Conservation (phyloP, 1,140 invertebrate species). For the Pseudomyrmex gracilis region DNA sequence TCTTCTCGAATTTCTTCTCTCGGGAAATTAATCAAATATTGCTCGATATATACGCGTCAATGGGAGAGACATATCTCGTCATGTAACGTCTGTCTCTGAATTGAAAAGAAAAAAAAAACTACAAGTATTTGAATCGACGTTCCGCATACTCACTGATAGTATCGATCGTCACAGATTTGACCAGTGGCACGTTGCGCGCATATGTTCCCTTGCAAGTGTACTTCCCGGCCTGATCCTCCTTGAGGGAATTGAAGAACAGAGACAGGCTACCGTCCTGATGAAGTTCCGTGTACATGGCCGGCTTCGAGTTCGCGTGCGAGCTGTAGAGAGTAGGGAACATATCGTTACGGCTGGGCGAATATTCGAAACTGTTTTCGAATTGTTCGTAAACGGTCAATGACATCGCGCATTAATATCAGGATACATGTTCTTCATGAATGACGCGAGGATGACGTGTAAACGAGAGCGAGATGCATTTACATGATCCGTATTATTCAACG, state of each 20-base stretch:
- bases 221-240: slow-evolving; percentile 91
- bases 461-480: slow-evolving; percentile 33
- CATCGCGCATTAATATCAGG: not conserved
- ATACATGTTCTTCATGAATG: slow-evolving; percentile 16
- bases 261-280: slow-evolving; percentile 87
- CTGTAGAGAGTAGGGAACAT: slow-evolving; percentile 65
- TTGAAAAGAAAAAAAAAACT: not conserved
- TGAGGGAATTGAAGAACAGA: slow-evolving; percentile 91
- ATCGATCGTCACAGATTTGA: slow-evolving; percentile 89
- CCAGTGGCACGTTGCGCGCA: slow-evolving; percentile 88
- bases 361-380: too few species aligned
- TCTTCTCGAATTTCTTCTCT: not conserved
- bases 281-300: slow-evolving; percentile 89
- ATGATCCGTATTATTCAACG: slow-evolving; percentile 36
- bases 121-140: not conserved
- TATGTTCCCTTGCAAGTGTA: slow-evolving; percentile 94
- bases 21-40: slow-evolving; percentile 13
- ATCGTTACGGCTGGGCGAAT: slow-evolving; percentile 9
- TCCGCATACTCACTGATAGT: slow-evolving; percentile 88
- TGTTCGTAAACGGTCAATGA: slow-evolving; percentile 8
- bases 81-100: not conserved
- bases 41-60: not conserved
- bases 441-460: slow-evolving; percentile 36
- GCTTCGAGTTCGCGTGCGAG: slow-evolving; percentile 80
- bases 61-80: not conserved